Conservation (phyloP, 2,888 invertebrate genomes). For the Saturnia japonica region DNA sequence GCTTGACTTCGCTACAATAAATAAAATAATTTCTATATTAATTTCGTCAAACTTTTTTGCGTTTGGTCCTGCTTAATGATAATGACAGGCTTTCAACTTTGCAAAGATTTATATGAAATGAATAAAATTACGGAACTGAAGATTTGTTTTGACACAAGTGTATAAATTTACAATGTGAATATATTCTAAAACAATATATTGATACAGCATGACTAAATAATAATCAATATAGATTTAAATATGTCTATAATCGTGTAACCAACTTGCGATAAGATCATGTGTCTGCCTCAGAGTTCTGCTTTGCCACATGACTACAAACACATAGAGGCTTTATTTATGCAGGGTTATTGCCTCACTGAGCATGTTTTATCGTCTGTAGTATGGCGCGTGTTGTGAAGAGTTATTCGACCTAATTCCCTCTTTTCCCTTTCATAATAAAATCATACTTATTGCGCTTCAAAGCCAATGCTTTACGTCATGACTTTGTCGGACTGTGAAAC, state of each 20-base stretch:
- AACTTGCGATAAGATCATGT: not conserved
- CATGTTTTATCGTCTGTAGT: too few species aligned
- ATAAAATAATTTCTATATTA: not conserved
- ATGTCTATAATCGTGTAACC: not conserved
- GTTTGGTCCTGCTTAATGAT: not conserved
- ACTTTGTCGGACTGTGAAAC: too few species aligned
- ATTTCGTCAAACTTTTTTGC: not conserved
- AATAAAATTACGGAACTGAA: not conserved
- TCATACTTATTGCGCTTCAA: too few species aligned
- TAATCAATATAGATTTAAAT: not conserved
- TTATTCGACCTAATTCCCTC: too few species aligned
- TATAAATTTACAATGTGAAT: not conserved
- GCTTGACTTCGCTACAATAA: conserved; percentile 24
- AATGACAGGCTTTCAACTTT: not conserved
- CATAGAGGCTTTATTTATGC: not conserved
- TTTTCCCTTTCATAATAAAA: too few species aligned
- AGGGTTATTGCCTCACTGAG: too few species aligned
- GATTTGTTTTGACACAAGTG: not conserved
- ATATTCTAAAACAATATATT: not conserved
- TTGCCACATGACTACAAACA: not conserved
- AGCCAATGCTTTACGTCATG: too few species aligned
- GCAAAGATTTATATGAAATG: not conserved
- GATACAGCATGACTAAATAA: not conserved
- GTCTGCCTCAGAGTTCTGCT: not conserved
- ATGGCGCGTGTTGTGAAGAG: too few species aligned